Conservation (phyloP, 92 coral and sea anemone genomes). For the Metridium senile region DNA sequence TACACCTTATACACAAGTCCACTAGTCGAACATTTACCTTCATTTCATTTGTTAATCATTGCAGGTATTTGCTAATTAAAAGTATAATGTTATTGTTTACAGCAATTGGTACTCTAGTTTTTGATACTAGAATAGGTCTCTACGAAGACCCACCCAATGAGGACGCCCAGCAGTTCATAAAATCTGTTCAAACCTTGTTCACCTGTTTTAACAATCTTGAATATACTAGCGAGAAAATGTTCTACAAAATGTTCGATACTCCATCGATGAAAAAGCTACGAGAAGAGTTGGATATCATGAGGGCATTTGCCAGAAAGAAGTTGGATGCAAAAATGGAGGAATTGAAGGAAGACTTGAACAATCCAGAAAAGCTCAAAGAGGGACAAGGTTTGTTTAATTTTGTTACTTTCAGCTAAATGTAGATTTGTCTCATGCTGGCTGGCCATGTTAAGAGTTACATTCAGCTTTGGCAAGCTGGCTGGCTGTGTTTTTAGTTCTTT, state of each 20-base stretch:
- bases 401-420: too few relatives aligned
- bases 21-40: too few relatives aligned
- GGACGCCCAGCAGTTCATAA: constrained; percentile 42
- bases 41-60: too few relatives aligned
- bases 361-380: constrained; percentile 31
- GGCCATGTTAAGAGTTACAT: too few relatives aligned
- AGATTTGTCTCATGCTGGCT: too few relatives aligned
- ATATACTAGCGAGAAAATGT: constrained; percentile 26
- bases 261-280: constrained; percentile 47
- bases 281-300: constrained; percentile 21
- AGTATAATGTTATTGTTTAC: background rate
- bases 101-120: constrained; percentile 61
- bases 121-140: constrained; percentile 57
- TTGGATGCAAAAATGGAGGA: constrained; percentile 54
- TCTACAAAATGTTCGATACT: constrained; percentile 35
- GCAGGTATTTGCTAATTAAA: background rate
- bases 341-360: constrained; percentile 36
- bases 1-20: too few relatives aligned
- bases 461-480: too few relatives aligned
- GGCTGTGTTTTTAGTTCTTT: background rate
- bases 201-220: constrained; percentile 21
- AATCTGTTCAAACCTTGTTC: constrained; percentile 43
- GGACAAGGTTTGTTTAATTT: constrained; percentile 9
- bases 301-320: constrained; percentile 22
- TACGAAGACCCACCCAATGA: constrained; percentile 53